Evolutionary conservation across 2,888 invertebrate species (phyloP), one percentile per base, ranked within the genome.

Genomic region (Isotomurus palustris): DNA sequence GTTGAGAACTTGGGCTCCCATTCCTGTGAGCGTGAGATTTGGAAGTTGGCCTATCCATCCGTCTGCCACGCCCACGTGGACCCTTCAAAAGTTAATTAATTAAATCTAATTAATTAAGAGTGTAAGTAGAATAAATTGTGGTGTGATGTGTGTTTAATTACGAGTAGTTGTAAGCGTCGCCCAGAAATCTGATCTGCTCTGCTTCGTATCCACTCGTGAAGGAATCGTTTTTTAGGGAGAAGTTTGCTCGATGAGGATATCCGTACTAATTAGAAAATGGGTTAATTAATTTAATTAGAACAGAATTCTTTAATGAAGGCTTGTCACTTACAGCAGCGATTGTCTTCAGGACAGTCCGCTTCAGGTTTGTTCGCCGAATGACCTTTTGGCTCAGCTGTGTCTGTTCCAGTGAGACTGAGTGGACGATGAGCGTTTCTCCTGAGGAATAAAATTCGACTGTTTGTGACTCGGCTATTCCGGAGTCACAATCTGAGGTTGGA

Each of bases 381-480:
- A 61, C 58, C 38, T 61, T 57, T 36, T 61, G 61, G 8, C 53
- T 22, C n/a, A 60, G n/a, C n/a, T n/a, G n/a, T n/a, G n/a, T n/a
- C n/a, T n/a, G n/a, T n/a, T n/a, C n/a, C n/a, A n/a, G n/a, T n/a
- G n/a, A n/a, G n/a, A n/a, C n/a, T n/a, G n/a, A n/a, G n/a, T n/a
- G n/a, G n/a, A n/a, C n/a, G n/a, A n/a, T n/a, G n/a, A n/a, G n/a
- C n/a, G n/a, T n/a, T n/a, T n/a, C n/a, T n/a, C n/a, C n/a, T n/a
- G n/a, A 10, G 17, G 41, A 38, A 6, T 10, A 25, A 12, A 60
- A 40, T 35, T 56, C 44, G 0, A 60, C 53, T 3, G 27, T 32
- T 21, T 51, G 17, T 17, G 17, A n/a, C 40, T 35, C 49, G 5
- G 49, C 49, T 6, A 10, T 5, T 14, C 27, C n/a, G 17, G 47